Evolutionary conservation across 2,113 vertebrate species (phyloP).

Genomic region (Nothobranchius kuhntae): DNA sequence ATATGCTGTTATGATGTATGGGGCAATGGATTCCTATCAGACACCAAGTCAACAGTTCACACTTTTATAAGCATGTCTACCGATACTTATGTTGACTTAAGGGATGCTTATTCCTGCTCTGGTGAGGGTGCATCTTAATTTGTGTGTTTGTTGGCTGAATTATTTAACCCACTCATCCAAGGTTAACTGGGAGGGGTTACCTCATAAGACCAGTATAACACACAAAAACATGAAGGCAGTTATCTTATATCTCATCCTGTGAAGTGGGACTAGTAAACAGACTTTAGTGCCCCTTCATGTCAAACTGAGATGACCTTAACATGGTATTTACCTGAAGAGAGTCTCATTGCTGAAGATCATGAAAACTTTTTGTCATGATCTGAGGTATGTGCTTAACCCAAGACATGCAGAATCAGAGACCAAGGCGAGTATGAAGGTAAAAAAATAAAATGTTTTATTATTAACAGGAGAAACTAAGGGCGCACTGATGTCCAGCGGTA

Average conservation of each 20-base stretch:
- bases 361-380: too few species aligned
- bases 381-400: too few species aligned
- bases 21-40: slow-evolving; percentile 44
- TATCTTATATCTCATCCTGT: slow-evolving; percentile 72
- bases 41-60: slow-evolving; percentile 35
- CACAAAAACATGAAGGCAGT: slow-evolving; percentile 64
- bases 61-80: slow-evolving; percentile 35
- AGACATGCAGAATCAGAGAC: too few species aligned
- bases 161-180: slow-evolving; percentile 41
- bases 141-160: slow-evolving; percentile 53
- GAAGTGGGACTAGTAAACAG: slow-evolving; percentile 1
- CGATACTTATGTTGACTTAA: slow-evolving; percentile 37
- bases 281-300: too few species aligned
- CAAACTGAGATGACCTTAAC: too few species aligned
- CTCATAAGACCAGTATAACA: slow-evolving; percentile 33
- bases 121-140: slow-evolving; percentile 37
- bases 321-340: too few species aligned
- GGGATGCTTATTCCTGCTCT: slow-evolving; percentile 17
- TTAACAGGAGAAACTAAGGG: too few species aligned
- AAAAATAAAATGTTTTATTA: too few species aligned
- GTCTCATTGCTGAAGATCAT: too few species aligned
- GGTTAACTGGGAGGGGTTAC: slow-evolving; percentile 68
- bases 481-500: too few species aligned
- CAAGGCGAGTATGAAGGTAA: too few species aligned
- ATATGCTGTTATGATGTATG: slow-evolving; percentile 73